Evolutionary conservation across 2,113 vertebrate species (phyloP).

Genomic region (Xiphorhynchus elegans): DNA sequence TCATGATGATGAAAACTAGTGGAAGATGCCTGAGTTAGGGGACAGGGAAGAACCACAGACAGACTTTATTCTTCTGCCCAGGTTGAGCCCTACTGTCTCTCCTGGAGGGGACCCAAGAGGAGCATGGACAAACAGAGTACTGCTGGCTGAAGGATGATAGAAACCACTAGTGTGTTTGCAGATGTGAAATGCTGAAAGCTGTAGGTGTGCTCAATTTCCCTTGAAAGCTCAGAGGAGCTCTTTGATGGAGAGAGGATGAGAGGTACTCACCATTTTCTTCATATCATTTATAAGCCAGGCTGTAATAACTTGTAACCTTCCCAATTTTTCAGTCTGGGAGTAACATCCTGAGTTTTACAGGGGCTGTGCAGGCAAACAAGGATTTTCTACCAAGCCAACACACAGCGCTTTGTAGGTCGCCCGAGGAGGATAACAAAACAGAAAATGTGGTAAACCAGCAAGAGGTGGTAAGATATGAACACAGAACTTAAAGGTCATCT

Average conservation of each 20-base stretch:
- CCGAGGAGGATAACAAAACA: not conserved
- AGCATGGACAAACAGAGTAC: not conserved
- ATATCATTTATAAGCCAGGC: not conserved
- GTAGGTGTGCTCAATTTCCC: not conserved
- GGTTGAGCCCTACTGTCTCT: not conserved
- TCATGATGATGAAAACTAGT: not conserved
- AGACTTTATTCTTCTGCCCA: not conserved
- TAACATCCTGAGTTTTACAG: not conserved
- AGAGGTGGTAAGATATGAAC: not conserved
- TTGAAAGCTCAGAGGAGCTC: not conserved
- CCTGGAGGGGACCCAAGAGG: not conserved
- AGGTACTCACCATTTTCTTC: not conserved
- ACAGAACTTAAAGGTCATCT: not conserved
- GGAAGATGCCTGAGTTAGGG: not conserved
- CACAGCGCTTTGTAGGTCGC: not conserved
- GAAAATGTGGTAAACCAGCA: not conserved
- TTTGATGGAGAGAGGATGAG: not conserved
- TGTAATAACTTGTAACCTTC: not conserved
- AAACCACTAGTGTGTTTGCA: accelerated
- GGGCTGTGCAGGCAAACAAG: not conserved
- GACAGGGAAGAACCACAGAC: not conserved
- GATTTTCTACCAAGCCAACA: not conserved
- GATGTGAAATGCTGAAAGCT: not conserved
- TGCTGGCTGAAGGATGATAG: not conserved
- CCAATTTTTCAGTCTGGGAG: not conserved